These are phyloP conservation scores for Ctenomys sociabilis DNA, from an alignment of 2,113 vertebrate species.

Conservation along the genomic window DNA sequence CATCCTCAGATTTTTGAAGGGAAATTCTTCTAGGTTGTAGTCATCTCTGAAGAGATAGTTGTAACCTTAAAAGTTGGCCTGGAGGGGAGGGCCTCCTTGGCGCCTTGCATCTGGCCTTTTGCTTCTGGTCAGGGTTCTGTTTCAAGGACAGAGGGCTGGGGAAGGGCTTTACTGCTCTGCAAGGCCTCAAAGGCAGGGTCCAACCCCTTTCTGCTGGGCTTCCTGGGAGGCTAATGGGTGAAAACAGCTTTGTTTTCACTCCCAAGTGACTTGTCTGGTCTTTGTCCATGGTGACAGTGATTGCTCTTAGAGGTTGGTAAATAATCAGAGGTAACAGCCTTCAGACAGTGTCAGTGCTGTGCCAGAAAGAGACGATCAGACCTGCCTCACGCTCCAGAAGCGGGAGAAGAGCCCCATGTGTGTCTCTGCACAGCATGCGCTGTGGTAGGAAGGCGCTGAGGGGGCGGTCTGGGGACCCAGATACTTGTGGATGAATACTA, in stretches of 20 bases:
- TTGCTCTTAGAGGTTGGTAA: conserved; percentile 16
- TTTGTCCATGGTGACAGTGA: not conserved
- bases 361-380: not conserved
- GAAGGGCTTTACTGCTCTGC: not conserved
- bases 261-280: not conserved
- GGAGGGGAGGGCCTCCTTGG: not conserved
- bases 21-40: not conserved
- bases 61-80: not conserved
- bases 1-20: conserved; percentile 54
- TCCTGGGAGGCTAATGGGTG: not conserved
- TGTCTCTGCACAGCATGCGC: rapidly evolving
- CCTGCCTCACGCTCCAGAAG: not conserved
- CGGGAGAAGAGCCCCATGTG: not conserved
- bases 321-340: conserved; percentile 45
- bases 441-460: not conserved
- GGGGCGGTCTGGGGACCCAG: not conserved
- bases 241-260: not conserved
- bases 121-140: not conserved
- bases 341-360: not conserved
- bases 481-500: not conserved
- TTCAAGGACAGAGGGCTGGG: not conserved
- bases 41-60: not conserved
- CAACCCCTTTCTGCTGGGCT: not conserved
- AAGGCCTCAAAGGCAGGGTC: not conserved
- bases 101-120: not conserved